Conservation (phyloP, 2,797 vertebrate species). For the Parauchenoglanis punctatus region DNA sequence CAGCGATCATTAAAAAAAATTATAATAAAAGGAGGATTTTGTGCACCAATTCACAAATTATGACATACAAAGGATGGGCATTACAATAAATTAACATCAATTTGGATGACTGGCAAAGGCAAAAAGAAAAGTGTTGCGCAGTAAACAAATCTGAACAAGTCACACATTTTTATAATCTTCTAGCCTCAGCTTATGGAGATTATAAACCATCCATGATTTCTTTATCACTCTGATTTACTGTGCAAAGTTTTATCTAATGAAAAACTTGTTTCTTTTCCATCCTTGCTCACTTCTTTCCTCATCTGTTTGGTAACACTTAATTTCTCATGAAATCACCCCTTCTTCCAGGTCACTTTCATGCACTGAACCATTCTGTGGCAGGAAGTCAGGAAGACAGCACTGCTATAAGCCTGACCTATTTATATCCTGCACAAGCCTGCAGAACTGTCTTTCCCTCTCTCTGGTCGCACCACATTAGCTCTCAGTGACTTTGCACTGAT, state of each 20-base stretch:
- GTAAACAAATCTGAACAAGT: background rate
- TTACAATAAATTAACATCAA: background rate
- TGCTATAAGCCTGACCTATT: constrained; percentile 75
- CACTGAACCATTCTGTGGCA: constrained; percentile 69
- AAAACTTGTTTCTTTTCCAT: constrained; percentile 21
- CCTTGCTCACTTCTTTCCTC: background rate
- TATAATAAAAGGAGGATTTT: background rate
- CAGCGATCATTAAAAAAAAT: background rate
- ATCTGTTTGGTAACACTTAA: constrained; percentile 49
- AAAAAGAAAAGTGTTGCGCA: background rate
- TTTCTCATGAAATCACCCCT: constrained; percentile 45
- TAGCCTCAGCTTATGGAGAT: background rate
- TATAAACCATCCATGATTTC: background rate
- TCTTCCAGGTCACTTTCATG: constrained; percentile 60
- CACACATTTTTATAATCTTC: background rate
- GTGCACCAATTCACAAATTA: background rate
- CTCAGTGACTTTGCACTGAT: constrained; percentile 26
- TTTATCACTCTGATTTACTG: background rate
- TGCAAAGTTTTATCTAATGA: background rate
- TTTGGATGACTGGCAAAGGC: no score
- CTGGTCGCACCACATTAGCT: constrained; percentile 18
- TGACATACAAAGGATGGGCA: background rate
- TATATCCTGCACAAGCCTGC: constrained; percentile 66
- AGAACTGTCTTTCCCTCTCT: constrained; percentile 60
- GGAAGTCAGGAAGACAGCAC: constrained; percentile 70